A percentile compares a stretch with the other conserved stretches of the same genome.
phyloP scores from a whole-genome alignment of 1,140 invertebrate genomes.

The Brachionus manjavacas region DNA sequence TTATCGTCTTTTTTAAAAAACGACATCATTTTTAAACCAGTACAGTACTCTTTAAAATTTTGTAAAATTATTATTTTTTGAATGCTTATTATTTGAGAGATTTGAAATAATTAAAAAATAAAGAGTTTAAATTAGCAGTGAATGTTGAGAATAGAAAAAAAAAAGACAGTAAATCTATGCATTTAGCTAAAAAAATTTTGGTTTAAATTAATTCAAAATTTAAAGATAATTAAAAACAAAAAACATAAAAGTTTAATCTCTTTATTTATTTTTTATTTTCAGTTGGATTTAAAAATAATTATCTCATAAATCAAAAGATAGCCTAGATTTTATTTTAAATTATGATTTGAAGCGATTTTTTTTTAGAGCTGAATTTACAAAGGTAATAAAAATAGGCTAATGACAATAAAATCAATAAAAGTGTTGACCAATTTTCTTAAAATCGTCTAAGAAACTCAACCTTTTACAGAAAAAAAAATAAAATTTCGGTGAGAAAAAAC shows the following conservation, averaged over 20 bases:
- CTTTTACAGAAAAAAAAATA: too few species aligned
- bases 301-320: not conserved
- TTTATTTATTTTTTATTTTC: not conserved
- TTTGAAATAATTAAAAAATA: not conserved
- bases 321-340: not conserved
- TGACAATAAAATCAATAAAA: not conserved
- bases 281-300: not conserved
- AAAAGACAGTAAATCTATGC: not conserved
- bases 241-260: not conserved
- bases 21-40: constrained; percentile 22
- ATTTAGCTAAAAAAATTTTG: not conserved
- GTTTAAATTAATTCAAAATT: not conserved
- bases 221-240: not conserved
- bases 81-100: not conserved
- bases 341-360: not conserved
- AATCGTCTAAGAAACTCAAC: too few species aligned
- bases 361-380: not conserved
- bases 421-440: too few species aligned
- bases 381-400: not conserved
- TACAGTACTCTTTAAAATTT: not conserved
- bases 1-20: constrained; percentile 39
- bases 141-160: not conserved
- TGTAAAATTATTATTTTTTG: not conserved
- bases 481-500: too few species aligned
- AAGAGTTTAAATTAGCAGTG: not conserved